Evolutionary conservation across 2,113 vertebrate species (phyloP).

Genomic region (Cheilinus undulatus): DNA sequence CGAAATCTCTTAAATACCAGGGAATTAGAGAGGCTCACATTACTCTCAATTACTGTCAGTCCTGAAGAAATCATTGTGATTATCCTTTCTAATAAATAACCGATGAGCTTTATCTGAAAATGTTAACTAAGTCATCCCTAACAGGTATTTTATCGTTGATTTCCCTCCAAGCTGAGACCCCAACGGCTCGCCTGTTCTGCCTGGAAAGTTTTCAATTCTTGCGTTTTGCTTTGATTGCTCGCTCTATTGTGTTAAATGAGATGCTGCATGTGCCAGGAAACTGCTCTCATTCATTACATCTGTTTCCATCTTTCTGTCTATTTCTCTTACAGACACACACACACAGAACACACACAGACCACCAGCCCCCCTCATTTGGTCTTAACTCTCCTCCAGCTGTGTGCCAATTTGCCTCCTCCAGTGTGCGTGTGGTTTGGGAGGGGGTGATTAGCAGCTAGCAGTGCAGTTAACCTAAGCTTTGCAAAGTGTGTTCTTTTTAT

Average conservation of each 20-base stretch:
- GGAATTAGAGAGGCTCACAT: constrained; percentile 70
- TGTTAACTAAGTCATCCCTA: constrained; percentile 26
- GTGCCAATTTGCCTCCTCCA: constrained; percentile 74
- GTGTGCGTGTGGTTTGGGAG: constrained; percentile 51
- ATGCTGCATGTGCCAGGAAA: constrained; percentile 63
- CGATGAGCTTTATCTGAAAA: background rate
- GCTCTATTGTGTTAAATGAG: constrained; percentile 61
- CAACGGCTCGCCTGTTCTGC: constrained; percentile 19
- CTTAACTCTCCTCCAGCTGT: constrained; percentile 74
- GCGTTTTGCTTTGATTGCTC: constrained; percentile 50
- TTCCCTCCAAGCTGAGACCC: constrained; percentile 23
- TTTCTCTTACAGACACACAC: background rate
- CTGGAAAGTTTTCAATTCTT: constrained; percentile 39
- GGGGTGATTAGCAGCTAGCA: constrained; percentile 60
- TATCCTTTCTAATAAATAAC: constrained; percentile 51
- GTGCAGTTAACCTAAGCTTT: constrained; percentile 41
- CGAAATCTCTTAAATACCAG: constrained; percentile 68
- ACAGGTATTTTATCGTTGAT: constrained; percentile 25
- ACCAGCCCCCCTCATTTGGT: constrained; percentile 61
- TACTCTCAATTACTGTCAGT: constrained; percentile 77
- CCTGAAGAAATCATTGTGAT: constrained; percentile 45
- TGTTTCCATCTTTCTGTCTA: constrained; percentile 46
- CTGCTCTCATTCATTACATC: constrained; percentile 62
- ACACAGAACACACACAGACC: constrained; percentile 38
- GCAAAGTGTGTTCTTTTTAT: background rate